Evolutionary conservation across 1,140 invertebrate species (phyloP).

Genomic region (Rhizoglyphus robini): DNA sequence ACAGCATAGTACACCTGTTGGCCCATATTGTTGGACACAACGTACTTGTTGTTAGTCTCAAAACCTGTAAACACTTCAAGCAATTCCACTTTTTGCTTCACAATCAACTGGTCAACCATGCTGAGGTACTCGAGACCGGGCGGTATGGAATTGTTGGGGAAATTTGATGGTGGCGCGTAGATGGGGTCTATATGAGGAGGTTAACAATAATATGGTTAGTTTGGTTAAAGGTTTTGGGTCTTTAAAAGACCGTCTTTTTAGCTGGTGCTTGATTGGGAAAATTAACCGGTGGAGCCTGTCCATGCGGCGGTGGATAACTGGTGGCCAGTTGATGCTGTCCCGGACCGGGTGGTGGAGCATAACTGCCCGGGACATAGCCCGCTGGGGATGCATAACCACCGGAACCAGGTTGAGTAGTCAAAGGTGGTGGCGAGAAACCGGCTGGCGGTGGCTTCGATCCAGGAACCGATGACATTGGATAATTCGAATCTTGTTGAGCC

Average conservation of each 20-base stretch:
- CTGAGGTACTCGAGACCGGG: conserved; percentile 23
- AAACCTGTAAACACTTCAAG: conserved; percentile 56
- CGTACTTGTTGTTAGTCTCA: conserved; percentile 76
- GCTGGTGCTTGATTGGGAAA: too few relatives aligned
- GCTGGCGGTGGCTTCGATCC: background rate
- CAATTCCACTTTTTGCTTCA: conserved; percentile 24
- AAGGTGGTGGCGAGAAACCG: background rate
- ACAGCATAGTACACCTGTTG: conserved; percentile 68
- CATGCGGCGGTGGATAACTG: conserved; percentile 2
- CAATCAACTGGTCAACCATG: conserved; percentile 20
- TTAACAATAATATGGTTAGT: too few relatives aligned
- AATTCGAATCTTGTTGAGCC: too few relatives aligned
- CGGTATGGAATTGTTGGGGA: too few relatives aligned
- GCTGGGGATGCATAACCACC: background rate
- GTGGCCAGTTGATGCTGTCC: too few relatives aligned
- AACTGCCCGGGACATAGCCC: background rate
- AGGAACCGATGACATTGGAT: too few relatives aligned
- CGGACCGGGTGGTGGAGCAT: background rate
- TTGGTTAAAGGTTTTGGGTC: too few relatives aligned
- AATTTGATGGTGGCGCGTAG: too few relatives aligned
- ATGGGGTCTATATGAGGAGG: too few relatives aligned
- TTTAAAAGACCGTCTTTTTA: too few relatives aligned
- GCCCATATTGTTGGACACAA: conserved; percentile 51
- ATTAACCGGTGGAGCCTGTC: background rate
- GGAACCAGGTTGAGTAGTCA: background rate